Percentiles rank a stretch among this genome's conserved stretches.
phyloP scores from a whole-genome alignment of 2,888 invertebrate species.

The Odontocolon sp. region DNA sequence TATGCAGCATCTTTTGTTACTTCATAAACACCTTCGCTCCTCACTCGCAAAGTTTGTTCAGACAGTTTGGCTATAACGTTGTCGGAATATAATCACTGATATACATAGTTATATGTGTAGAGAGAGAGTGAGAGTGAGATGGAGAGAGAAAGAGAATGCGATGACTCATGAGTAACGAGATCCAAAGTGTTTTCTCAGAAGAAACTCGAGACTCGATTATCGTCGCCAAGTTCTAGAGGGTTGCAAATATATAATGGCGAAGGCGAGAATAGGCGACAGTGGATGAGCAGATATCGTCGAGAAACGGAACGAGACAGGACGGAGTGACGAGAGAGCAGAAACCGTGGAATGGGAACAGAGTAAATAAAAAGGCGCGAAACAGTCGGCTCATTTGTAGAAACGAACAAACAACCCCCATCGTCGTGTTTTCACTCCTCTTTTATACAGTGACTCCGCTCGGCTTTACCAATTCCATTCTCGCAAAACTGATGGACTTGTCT shows the following conservation, averaged over 20 bases:
- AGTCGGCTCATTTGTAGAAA: slow-evolving; percentile 47
- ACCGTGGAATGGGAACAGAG: slow-evolving; percentile 13
- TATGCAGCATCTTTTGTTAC: too few species aligned
- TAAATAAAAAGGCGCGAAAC: slow-evolving; percentile 43
- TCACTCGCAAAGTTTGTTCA: too few species aligned
- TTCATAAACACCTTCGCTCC: too few species aligned
- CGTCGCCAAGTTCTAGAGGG: neutral
- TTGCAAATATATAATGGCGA: slow-evolving; percentile 18
- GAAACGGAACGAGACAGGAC: slow-evolving; percentile 13
- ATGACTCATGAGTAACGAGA: neutral
- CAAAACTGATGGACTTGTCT: slow-evolving; percentile 30
- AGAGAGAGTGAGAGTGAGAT: too few species aligned
- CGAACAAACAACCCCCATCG: slow-evolving; percentile 42
- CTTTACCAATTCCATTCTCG: neutral
- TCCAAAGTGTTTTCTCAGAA: slow-evolving; percentile 17
- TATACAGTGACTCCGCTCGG: neutral
- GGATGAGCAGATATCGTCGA: neutral
- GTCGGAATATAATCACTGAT: too few species aligned
- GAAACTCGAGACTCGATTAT: slow-evolving; percentile 2
- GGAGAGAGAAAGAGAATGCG: neutral
- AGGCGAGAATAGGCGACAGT: neutral
- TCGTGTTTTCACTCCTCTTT: slow-evolving; percentile 10
- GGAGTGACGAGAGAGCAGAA: slow-evolving; percentile 3
- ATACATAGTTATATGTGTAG: too few species aligned
- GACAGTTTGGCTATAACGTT: too few species aligned